phyloP scores from a whole-genome alignment of 2,888 invertebrate species.

The Coleophora flavipennella region DNA sequence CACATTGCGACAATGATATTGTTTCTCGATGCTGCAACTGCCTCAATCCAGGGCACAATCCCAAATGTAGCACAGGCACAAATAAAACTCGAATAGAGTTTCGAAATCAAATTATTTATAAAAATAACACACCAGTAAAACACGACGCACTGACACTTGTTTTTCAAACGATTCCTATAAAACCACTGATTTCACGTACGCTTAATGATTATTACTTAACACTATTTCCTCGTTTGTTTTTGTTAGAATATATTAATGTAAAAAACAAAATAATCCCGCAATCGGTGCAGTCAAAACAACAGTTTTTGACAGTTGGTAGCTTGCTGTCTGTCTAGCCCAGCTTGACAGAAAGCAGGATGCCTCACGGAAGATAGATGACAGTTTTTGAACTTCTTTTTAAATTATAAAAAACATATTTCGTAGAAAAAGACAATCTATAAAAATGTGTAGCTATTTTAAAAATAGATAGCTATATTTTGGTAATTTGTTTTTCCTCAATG shows the following conservation, averaged over 20 bases:
- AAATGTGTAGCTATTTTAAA: no score
- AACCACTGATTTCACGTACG: neutral
- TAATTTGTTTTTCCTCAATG: no score
- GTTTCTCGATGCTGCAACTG: no score
- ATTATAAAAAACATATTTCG: no score
- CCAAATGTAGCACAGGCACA: neutral
- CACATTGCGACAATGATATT: no score
- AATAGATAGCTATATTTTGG: no score
- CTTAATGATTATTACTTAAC: neutral
- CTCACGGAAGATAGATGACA: no score
- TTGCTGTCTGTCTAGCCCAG: no score
- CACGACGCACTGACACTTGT: neutral
- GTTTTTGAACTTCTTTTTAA: no score
- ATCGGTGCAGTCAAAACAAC: constrained; percentile 3
- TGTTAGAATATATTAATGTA: neutral
- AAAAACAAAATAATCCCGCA: neutral
- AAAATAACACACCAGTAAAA: constrained; percentile 1
- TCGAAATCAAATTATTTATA: constrained; percentile 3
- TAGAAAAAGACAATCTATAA: no score
- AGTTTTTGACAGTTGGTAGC: constrained; percentile 2
- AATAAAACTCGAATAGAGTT: neutral
- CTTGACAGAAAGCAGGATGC: neutral
- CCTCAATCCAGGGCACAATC: no score
- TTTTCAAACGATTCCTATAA: neutral
- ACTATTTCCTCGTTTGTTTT: neutral